Base-by-base conservation (phyloP, 1,140 invertebrate species). In the Carposina sasakii region DNA sequence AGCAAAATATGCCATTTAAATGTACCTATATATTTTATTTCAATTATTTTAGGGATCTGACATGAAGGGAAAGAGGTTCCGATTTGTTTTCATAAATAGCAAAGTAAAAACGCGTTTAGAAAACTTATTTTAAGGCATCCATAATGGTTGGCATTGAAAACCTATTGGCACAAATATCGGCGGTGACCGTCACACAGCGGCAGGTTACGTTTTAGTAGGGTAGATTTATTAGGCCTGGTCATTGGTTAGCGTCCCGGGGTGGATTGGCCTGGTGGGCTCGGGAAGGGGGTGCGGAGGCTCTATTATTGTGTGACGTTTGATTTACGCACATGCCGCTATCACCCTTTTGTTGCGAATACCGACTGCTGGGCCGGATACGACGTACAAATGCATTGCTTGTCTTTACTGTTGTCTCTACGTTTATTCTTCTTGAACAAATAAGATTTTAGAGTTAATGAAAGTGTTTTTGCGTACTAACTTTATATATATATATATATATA, bases 221-320 rank as follows among this genome's bases (percentile, higher is more conserved):
- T 67, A 76, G 73, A 81, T 77, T 81, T 81, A 78, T 78, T 67
- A 65, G 69, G 52, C 60, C 63, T 63, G 57, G 58, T 42, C 59
- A 20, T 17, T 34, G 60, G 66, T 67, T 68, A 71, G 63, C 52
- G 63, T 54, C 45, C 57, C 46, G 57, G 62, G 62, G 60, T 43
- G 53, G 48, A 28, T 50, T 57, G 52, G 52, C 54, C 54, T 55
- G 57, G 64, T 64, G 49, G 51, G 54, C 52, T 58, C 56, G 48
- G 58, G 60, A 48, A 63, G 43, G 58, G 59, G 59, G 64, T 44
- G 53, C 60, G 66, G 66, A 65, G 74, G 72, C 51, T 58, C 67
- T 72, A 71, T 78, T 81, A 81, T 81, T 81, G 76, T 81, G 61
- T 73, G 70, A 71, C 75, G 75, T 75, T 78, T 81, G 77, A 81